A percentile compares a stretch with the other conserved stretches of the same genome.
Conservation (phyloP, 2,113 vertebrate genomes). For the Stegastes partitus region DNA sequence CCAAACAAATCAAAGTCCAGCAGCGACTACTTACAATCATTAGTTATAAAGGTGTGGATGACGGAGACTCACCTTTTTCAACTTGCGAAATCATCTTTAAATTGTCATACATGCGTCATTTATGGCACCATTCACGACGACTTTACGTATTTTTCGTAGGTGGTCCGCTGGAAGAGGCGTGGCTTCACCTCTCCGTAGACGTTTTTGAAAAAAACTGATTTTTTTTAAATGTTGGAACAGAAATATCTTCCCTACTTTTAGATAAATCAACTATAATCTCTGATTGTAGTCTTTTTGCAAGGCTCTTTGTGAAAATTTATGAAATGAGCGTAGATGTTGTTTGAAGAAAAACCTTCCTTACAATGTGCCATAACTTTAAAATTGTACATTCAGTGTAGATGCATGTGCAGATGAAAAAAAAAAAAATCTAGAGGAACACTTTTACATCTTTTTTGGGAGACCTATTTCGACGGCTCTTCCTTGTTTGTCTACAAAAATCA, state of each 20-base stretch:
- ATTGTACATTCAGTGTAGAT: conserved; percentile 18
- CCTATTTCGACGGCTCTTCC: neutral
- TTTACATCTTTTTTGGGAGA: conserved; percentile 1
- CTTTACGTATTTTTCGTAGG: conserved; percentile 20
- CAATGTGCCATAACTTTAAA: conserved; percentile 71
- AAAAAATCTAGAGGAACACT: conserved; percentile 8
- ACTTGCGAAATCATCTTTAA: no score
- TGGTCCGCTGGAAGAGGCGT: neutral
- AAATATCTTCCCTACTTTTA: neutral
- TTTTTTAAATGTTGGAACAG: conserved; percentile 14
- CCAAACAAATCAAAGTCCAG: no score
- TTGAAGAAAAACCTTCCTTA: conserved; percentile 7
- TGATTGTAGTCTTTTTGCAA: neutral
- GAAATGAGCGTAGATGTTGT: neutral
- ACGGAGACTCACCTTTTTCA: no score
- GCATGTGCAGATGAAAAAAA: conserved; percentile 27
- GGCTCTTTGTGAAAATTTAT: neutral
- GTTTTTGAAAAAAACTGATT: conserved; percentile 1
- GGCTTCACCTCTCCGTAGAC: no score
- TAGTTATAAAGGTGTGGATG: no score
- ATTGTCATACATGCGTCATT: no score
- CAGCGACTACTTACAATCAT: no score
- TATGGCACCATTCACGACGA: neutral
- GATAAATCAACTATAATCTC: neutral
- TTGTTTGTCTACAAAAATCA: neutral